phyloP scores from a whole-genome alignment of 2,888 invertebrate genomes.

The Platerodrilus igneus region DNA sequence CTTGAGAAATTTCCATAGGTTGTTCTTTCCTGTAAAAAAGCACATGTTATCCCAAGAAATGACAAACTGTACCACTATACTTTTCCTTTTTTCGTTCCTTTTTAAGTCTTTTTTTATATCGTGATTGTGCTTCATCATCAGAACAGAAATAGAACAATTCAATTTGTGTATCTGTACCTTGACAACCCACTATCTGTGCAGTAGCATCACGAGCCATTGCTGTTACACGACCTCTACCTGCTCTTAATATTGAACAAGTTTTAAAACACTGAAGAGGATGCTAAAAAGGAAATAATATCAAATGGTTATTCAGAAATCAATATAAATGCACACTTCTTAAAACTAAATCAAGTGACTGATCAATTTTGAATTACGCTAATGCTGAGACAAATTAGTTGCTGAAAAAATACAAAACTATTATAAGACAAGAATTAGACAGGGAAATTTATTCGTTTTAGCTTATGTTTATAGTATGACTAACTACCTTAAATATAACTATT shows the following conservation, averaged over 20 bases:
- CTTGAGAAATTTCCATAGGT: constrained; percentile 31
- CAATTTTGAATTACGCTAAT: too few species aligned
- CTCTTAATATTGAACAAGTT: constrained; percentile 74
- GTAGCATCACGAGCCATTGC: constrained; percentile 68
- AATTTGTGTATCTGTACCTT: constrained; percentile 74
- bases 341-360: too few species aligned
- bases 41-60: constrained; percentile 8
- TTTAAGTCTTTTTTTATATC: constrained; percentile 71
- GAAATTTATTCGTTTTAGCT: too few species aligned
- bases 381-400: too few species aligned
- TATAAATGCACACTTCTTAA: too few species aligned
- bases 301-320: too few species aligned
- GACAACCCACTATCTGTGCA: constrained; percentile 70
- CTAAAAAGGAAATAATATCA: constrained; percentile 44
- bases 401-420: too few species aligned
- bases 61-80: constrained; percentile 40
- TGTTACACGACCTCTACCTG: constrained; percentile 74
- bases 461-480: too few species aligned
- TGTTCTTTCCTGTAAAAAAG: constrained; percentile 32
- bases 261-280: constrained; percentile 70
- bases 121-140: constrained; percentile 66
- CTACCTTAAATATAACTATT: too few species aligned
- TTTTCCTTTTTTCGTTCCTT: constrained; percentile 62
- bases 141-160: constrained; percentile 80
- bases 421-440: too few species aligned